Conservation (phyloP, 2,113 vertebrate species). For the Odocoileus hemionus region DNA sequence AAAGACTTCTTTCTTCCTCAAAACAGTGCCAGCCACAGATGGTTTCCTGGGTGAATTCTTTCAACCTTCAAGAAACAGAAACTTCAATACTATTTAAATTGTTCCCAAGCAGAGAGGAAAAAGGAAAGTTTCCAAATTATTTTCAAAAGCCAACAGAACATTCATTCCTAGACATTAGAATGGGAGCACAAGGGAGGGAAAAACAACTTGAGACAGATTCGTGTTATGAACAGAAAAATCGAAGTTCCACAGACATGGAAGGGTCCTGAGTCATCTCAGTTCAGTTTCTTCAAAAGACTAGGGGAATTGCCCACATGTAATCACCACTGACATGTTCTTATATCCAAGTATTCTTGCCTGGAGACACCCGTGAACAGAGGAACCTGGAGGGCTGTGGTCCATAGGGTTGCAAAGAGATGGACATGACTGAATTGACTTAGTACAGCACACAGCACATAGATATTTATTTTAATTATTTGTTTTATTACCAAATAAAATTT, state of each 20-base stretch:
- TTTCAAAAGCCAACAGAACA: conserved; percentile 48
- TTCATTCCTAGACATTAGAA: conserved; percentile 17
- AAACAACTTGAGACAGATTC: neutral
- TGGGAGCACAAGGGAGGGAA: neutral
- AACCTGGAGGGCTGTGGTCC: neutral
- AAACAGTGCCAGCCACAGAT: conserved; percentile 64
- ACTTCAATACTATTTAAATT: conserved; percentile 61
- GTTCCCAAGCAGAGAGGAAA: conserved; percentile 50
- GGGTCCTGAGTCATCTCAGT: neutral
- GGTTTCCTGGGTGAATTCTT: conserved; percentile 64
- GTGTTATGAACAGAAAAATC: neutral
- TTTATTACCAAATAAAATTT: neutral
- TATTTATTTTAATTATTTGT: neutral
- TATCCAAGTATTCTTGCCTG: neutral
- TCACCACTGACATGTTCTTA: neutral
- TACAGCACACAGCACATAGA: neutral
- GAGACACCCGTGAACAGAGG: neutral
- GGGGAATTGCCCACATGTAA: neutral
- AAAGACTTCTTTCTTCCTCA: conserved; percentile 31
- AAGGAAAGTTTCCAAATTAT: conserved; percentile 65
- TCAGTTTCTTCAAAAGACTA: neutral
- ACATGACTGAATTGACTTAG: neutral
- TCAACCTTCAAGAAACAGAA: conserved; percentile 65
- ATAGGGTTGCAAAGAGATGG: neutral
- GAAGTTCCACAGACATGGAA: neutral